These are phyloP conservation scores for Thera britannica DNA, from an alignment of 2,888 invertebrate genomes.

Conservation along the genomic window DNA sequence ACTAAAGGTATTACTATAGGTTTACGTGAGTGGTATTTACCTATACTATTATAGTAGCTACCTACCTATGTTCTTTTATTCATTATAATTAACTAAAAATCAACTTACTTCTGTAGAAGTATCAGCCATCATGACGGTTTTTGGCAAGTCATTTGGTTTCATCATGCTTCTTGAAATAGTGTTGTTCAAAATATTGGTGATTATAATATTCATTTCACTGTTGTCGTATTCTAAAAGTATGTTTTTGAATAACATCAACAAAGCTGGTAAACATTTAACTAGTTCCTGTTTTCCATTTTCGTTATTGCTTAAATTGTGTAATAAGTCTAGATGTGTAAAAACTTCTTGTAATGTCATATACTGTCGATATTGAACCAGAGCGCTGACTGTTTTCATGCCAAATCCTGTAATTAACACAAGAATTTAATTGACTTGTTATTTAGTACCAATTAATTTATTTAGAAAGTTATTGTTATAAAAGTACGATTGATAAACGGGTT, in stretches of 20 bases:
- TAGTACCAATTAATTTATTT: not conserved
- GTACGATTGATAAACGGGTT: conserved; percentile 7
- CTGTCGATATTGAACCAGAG: conserved; percentile 58
- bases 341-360: conserved; percentile 70
- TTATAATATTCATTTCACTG: conserved; percentile 68
- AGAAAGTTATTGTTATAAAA: not conserved
- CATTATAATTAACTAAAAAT: too few relatives aligned
- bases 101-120: conserved; percentile 64
- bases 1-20: too few relatives aligned
- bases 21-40: too few relatives aligned
- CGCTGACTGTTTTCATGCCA: conserved; percentile 57
- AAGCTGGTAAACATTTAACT: conserved; percentile 49
- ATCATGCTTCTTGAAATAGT: conserved; percentile 55
- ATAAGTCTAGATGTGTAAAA: conserved; percentile 61
- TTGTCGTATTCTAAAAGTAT: conserved; percentile 68
- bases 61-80: not conserved
- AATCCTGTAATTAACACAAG: conserved; percentile 57
- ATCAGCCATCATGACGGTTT: conserved; percentile 49
- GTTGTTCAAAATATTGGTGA: conserved; percentile 67
- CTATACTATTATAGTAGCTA: too few relatives aligned
- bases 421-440: not conserved
- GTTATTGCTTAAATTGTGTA: conserved; percentile 57
- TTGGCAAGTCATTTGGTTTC: conserved; percentile 42
- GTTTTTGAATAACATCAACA: conserved; percentile 60
- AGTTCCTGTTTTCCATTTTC: conserved; percentile 59